These are phyloP conservation scores for Catostomus latipinnis DNA, from an alignment of 2,797 vertebrate genomes.

Conservation along the genomic window DNA sequence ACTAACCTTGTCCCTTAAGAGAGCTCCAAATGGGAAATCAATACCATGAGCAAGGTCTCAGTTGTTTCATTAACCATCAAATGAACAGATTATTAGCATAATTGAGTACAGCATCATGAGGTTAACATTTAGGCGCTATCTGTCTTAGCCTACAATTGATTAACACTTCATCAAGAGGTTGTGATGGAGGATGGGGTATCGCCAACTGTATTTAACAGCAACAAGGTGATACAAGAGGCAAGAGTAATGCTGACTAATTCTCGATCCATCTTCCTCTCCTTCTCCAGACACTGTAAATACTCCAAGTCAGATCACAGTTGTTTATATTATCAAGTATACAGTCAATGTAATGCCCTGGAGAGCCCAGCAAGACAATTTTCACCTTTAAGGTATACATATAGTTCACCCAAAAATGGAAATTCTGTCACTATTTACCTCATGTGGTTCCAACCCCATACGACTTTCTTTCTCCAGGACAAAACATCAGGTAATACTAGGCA, in stretches of 20 bases:
- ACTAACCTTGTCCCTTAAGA: conserved; percentile 72
- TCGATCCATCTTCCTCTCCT: conserved; percentile 7
- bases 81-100: conserved; percentile 73
- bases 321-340: not conserved
- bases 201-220: conserved; percentile 43
- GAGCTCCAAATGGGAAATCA: conserved; percentile 77
- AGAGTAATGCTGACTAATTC: conserved; percentile 38
- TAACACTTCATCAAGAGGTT: conserved; percentile 39
- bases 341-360: not conserved
- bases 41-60: conserved; percentile 69
- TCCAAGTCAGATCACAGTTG: not conserved
- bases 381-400: not conserved
- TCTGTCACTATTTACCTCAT: too few relatives aligned
- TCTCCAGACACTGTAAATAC: not conserved
- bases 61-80: conserved; percentile 70
- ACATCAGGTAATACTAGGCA: too few relatives aligned
- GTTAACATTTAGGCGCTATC: conserved; percentile 44
- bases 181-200: conserved; percentile 15
- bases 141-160: conserved; percentile 38
- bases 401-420: too few relatives aligned
- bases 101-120: conserved; percentile 47
- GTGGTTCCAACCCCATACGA: too few relatives aligned
- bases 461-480: too few relatives aligned
- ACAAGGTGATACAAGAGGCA: conserved; percentile 1
- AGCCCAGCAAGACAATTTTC: not conserved